A percentile compares a stretch with the other conserved stretches of the same genome.
Evolutionary conservation across 2,888 invertebrate genomes (phyloP).

Genomic region (Spodoptera picta): DNA sequence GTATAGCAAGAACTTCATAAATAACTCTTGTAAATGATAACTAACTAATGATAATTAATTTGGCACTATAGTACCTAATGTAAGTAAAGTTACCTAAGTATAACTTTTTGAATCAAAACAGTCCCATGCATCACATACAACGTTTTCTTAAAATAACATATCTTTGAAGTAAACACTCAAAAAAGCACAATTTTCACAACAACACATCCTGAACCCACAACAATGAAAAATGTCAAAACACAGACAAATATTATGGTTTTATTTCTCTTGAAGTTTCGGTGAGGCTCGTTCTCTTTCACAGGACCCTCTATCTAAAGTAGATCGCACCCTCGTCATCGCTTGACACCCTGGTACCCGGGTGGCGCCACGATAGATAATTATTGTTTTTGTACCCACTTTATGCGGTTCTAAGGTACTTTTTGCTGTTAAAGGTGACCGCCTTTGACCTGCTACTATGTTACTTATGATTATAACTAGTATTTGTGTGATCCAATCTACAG

Average conservation of each 20-base stretch:
- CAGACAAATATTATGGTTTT: conserved; percentile 8
- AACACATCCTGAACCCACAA: background rate
- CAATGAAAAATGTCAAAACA: conserved; percentile 9
- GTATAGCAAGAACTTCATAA: too few species aligned
- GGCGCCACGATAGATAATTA: conserved; percentile 13
- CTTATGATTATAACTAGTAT: too few species aligned
- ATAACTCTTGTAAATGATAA: too few species aligned
- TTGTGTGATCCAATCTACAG: too few species aligned
- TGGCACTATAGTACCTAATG: too few species aligned
- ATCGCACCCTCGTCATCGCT: conserved; percentile 50
- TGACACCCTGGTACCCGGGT: conserved; percentile 20
- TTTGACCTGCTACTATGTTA: background rate
- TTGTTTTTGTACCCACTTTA: conserved; percentile 18
- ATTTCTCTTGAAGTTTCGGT: conserved; percentile 17
- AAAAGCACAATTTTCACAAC: background rate
- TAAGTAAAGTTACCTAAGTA: too few species aligned
- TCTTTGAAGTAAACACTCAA: too few species aligned
- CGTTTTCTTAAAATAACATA: too few species aligned
- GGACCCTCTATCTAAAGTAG: conserved; percentile 46
- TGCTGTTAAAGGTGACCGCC: background rate
- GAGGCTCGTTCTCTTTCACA: conserved; percentile 36
- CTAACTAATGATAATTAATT: too few species aligned
- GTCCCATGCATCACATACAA: too few species aligned
- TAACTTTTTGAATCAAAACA: too few species aligned
- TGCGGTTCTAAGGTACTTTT: background rate